Base-by-base conservation (phyloP, 2,797 vertebrate genomes). In the Philypnodon macrostomus region DNA sequence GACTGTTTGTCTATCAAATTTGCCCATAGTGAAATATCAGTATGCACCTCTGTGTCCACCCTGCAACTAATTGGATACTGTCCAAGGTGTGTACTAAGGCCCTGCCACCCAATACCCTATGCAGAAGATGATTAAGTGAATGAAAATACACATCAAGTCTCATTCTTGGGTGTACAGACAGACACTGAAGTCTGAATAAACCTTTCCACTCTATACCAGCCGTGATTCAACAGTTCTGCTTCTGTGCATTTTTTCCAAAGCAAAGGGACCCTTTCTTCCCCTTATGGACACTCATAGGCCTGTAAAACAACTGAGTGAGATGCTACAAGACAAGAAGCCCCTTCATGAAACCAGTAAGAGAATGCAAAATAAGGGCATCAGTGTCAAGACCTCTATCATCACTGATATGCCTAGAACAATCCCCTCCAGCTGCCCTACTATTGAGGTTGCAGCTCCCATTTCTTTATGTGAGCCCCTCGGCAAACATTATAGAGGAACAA, bases 181-280 rank as follows among this genome's bases (percentile, higher is more conserved):
- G 44, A 53, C 46, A 50, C 53, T 63, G 59, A 76, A 58, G 63
- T 70, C 79, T 84, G 81, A 79, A 70, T 79, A 88, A 87, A 87
- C 87, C 85, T 87, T 87, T 85, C 80, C 84, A 85, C 73, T 79
- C 72, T 67, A 46, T 50, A 61, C 53, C 50, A 66, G 52, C 58
- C 62, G 55, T 60, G 53, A 58, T 39, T 72, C 61, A 67, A 74
- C 67, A 65, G 74, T 83, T 59, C 53, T 24, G 45, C 41, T 61
- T 48, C 5, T 53, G 53, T 63, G 50, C 41, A 53, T 56, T 73
- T 78, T 67, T 65, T 45, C 66, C 61, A 70, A 47, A 73, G 68
- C 55, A 80, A 79, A 62, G 66, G 63, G 53, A n/a, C 68, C 71
- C 66, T 68, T 80, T 75, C 74, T 72, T 79, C 79, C 79, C 56